Conservation (phyloP, 2,797 vertebrate species). For the Rhynchonycteris naso region DNA sequence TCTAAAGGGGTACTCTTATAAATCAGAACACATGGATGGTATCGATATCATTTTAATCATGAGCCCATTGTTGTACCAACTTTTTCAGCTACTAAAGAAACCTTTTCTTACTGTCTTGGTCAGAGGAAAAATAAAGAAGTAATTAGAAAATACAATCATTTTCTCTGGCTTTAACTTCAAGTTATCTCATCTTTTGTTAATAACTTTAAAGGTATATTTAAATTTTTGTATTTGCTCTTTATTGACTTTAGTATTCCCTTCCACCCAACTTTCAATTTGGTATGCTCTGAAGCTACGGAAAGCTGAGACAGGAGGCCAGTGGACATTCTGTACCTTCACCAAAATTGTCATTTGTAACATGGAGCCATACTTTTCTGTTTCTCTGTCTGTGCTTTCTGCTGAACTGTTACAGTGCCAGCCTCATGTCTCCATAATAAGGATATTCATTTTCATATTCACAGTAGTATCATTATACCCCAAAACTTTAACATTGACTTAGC, state of each 20-base stretch:
- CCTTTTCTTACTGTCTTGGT: background rate
- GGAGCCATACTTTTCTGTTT: background rate
- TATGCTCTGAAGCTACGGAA: background rate
- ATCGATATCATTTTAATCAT: accelerated
- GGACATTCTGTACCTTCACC: background rate
- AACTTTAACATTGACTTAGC: background rate
- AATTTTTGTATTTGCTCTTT: background rate
- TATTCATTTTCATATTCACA: background rate
- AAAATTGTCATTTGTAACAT: background rate
- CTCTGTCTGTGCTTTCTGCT: background rate
- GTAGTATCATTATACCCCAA: accelerated
- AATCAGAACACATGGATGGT: background rate
- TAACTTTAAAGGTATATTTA: background rate
- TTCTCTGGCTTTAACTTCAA: background rate
- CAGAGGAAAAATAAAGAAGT: no score
- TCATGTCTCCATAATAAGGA: background rate
- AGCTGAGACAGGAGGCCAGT: background rate
- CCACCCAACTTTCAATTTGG: background rate
- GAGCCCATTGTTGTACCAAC: background rate
- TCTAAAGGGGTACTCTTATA: background rate
- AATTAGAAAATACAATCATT: background rate
- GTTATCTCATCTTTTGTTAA: background rate
- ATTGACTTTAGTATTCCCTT: background rate
- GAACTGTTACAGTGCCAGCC: background rate
- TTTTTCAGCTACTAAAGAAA: background rate